phyloP scores from a whole-genome alignment of 2,113 vertebrate species.

The Oceanites oceanicus region DNA sequence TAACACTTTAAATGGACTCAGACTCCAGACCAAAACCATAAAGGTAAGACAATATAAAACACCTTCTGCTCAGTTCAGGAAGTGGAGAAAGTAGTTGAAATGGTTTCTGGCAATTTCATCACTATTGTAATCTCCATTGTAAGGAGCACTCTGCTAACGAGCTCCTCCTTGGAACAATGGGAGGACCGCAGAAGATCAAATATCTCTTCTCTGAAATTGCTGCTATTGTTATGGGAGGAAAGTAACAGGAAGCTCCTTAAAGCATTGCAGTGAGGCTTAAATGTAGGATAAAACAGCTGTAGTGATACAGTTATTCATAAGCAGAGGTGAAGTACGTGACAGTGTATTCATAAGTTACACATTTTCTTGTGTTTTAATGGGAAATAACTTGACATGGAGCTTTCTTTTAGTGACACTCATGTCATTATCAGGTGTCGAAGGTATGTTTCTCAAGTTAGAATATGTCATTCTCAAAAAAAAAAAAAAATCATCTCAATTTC shows the following conservation, averaged over 20 bases:
- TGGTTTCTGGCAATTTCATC: background rate
- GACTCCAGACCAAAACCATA: constrained; percentile 99
- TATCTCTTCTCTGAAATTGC: background rate
- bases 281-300: background rate
- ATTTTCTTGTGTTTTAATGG: background rate
- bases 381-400: background rate
- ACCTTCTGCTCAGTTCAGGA: background rate
- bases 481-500: background rate
- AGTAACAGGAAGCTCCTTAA: background rate
- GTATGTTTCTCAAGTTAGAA: background rate
- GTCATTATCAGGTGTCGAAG: background rate
- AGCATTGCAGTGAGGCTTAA: background rate
- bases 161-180: background rate
- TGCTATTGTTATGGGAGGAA: background rate
- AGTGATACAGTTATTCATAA: background rate
- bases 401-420: background rate
- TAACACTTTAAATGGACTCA: constrained; percentile 99
- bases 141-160: background rate
- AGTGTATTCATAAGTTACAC: background rate
- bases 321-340: background rate
- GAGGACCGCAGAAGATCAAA: background rate
- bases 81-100: background rate
- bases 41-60: constrained; percentile 85
- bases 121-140: background rate
- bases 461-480: background rate